phyloP scores from a whole-genome alignment of 2,797 vertebrate genomes.

The Centropyge bicolor region DNA sequence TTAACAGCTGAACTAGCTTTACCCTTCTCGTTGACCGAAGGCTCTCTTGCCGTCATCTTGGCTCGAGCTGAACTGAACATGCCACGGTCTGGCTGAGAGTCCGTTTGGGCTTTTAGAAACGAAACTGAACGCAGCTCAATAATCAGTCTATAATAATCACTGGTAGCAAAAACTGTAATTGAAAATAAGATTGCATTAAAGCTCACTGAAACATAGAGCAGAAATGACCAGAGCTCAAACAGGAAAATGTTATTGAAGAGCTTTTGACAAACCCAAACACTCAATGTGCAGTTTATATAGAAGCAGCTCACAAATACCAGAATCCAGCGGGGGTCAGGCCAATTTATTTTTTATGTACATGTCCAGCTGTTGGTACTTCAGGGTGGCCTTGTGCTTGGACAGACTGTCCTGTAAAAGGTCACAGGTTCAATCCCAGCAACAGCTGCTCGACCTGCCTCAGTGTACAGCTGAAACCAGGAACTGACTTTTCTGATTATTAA shows the following conservation, averaged over 20 bases:
- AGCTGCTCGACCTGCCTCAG: neutral
- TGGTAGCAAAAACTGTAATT: too few relatives aligned
- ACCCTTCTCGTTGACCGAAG: too few relatives aligned
- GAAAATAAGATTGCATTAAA: too few relatives aligned
- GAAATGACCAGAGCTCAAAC: neutral
- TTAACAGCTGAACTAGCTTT: too few relatives aligned
- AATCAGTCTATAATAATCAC: too few relatives aligned
- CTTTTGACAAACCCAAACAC: neutral
- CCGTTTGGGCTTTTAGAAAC: too few relatives aligned
- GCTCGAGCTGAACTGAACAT: too few relatives aligned
- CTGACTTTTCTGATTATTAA: neutral
- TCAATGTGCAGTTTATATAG: neutral
- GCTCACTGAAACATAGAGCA: neutral
- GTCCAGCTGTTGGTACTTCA: neutral
- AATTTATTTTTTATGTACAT: neutral
- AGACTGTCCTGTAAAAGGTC: neutral
- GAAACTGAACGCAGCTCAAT: too few relatives aligned
- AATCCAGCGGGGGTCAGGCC: neutral
- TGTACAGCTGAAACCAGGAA: neutral
- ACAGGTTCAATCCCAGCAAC: slow-evolving; percentile 25
- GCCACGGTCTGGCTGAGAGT: too few relatives aligned
- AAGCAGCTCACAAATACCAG: neutral
- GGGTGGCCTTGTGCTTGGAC: neutral
- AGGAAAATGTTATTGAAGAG: neutral
- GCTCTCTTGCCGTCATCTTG: too few relatives aligned